Evolutionary conservation across 64 coral and sea anemone species (phyloP).

Genomic region (Stichodactyla helianthus): DNA sequence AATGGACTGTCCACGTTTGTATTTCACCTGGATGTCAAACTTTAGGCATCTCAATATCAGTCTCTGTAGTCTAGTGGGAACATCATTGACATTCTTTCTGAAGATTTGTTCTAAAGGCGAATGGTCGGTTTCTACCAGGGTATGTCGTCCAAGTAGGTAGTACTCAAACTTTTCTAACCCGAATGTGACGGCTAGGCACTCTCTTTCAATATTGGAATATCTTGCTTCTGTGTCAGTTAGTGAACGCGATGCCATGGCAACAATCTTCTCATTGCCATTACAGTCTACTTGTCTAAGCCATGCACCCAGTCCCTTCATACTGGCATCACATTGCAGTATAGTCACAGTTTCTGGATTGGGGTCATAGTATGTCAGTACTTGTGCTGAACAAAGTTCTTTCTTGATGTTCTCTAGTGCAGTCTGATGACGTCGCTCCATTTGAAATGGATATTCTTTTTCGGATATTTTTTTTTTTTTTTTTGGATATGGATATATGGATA

Average conservation of each 20-base stretch:
- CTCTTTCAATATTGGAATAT: background rate
- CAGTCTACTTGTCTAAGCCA: constrained; percentile 22
- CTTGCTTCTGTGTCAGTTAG: background rate
- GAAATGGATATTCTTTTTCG: no score
- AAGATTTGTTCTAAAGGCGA: constrained; percentile 50
- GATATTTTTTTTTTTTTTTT: no score
- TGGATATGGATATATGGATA: no score
- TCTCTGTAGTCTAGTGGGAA: constrained; percentile 29
- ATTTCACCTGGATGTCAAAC: constrained; percentile 32
- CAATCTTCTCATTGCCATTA: constrained; percentile 21
- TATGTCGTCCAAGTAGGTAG: background rate
- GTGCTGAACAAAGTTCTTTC: constrained; percentile 35
- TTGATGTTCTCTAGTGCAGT: constrained; percentile 49
- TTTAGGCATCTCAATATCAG: constrained; percentile 40
- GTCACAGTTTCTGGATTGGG: constrained; percentile 43
- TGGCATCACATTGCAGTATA: constrained; percentile 56
- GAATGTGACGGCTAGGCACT: background rate
- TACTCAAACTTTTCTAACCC: background rate
- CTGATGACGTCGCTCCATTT: no score
- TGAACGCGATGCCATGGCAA: constrained; percentile 22
- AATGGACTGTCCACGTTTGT: constrained; percentile 14
- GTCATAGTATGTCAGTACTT: constrained; percentile 49
- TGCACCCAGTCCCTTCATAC: constrained; percentile 24
- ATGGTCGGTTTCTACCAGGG: background rate
- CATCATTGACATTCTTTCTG: constrained; percentile 48